Evolutionary conservation across 2,797 vertebrate species (phyloP).

Genomic region (Lerista edwardsae): DNA sequence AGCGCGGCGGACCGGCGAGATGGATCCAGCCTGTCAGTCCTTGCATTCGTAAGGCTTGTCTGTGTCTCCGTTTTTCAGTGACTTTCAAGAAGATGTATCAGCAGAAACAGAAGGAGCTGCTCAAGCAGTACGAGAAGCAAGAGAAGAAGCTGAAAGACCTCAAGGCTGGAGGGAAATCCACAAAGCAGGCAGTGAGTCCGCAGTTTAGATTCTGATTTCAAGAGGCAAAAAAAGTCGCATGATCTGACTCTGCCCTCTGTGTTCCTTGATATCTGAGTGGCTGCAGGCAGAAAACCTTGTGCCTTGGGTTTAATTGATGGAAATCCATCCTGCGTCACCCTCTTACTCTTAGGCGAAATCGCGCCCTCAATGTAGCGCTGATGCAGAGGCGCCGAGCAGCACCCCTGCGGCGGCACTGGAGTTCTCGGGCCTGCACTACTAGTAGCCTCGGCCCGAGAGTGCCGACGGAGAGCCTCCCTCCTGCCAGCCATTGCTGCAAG

Average conservation of each 20-base stretch:
- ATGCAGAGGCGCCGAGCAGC: too few species aligned
- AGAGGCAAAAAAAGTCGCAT: background rate
- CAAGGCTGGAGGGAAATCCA: constrained; percentile 93
- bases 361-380: too few species aligned
- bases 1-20: too few species aligned
- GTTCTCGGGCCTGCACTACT: too few species aligned
- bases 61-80: constrained; percentile 72
- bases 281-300: background rate
- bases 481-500: too few species aligned
- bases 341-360: too few species aligned
- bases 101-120: constrained; percentile 93
- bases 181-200: constrained; percentile 87
- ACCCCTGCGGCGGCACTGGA: too few species aligned
- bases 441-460: too few species aligned
- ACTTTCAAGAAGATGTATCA: constrained; percentile 97
- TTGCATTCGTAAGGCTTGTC: background rate
- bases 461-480: too few species aligned
- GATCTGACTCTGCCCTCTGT: background rate
- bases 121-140: constrained; percentile 94
- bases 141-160: constrained; percentile 93
- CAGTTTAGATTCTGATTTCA: too few species aligned
- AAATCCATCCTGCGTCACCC: background rate
- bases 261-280: background rate
- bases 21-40: too few species aligned
- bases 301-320: background rate